Evolutionary conservation across 1,140 invertebrate species (phyloP).

Genomic region (Bombus cullumanus): DNA sequence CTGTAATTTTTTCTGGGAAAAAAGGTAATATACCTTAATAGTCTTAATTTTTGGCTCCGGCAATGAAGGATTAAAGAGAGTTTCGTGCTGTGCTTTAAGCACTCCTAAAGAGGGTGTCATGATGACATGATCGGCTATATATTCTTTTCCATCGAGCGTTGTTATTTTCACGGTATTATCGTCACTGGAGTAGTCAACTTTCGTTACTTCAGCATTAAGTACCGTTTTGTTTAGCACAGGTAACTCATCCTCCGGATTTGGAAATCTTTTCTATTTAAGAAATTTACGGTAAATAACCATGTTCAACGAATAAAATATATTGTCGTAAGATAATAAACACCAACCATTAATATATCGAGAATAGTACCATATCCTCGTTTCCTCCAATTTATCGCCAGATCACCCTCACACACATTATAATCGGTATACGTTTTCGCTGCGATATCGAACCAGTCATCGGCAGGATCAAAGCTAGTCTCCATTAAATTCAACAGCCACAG

Average conservation of each 20-base stretch:
- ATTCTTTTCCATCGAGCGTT: slow-evolving; percentile 72
- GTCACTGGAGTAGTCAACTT: slow-evolving; percentile 69
- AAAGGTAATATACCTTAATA: slow-evolving; percentile 70
- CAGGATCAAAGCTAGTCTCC: slow-evolving; percentile 82
- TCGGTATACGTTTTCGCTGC: slow-evolving; percentile 80
- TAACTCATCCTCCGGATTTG: slow-evolving; percentile 67
- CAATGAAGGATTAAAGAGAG: slow-evolving; percentile 77
- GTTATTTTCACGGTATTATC: slow-evolving; percentile 66
- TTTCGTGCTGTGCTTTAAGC: slow-evolving; percentile 75
- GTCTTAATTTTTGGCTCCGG: slow-evolving; percentile 69
- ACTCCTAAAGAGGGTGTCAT: slow-evolving; percentile 82
- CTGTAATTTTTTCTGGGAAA: not conserved
- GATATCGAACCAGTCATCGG: slow-evolving; percentile 84
- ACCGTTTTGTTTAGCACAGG: slow-evolving; percentile 73
- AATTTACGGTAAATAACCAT: too few relatives aligned
- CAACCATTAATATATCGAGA: slow-evolving; percentile 84
- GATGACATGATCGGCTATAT: slow-evolving; percentile 77
- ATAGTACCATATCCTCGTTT: slow-evolving; percentile 84
- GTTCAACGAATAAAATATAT: not conserved
- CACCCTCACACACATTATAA: slow-evolving; percentile 84
- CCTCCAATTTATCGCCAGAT: slow-evolving; percentile 85
- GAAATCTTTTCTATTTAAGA: slow-evolving; percentile 72
- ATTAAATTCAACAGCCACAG: slow-evolving; percentile 81
- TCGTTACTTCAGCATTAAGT: slow-evolving; percentile 72
- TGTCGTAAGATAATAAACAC: not conserved